A percentile compares a stretch with the other conserved stretches of the same genome.
Conservation (phyloP, 2,888 invertebrate genomes). For the Timema cristinae region DNA sequence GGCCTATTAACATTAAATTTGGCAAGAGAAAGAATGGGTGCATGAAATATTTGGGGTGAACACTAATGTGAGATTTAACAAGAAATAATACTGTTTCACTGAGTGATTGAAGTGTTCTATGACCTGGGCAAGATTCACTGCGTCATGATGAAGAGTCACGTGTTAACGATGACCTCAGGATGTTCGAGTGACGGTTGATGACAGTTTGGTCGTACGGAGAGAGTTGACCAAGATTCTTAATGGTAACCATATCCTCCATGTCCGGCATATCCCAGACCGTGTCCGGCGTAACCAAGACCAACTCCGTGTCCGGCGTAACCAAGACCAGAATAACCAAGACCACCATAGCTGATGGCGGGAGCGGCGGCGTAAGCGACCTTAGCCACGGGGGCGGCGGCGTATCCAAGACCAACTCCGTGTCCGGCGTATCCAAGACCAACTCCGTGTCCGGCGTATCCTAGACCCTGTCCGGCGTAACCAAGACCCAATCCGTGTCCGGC, state of each 20-base stretch:
- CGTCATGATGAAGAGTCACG: too few relatives aligned
- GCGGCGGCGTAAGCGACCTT: conserved; percentile 4
- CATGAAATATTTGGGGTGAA: too few relatives aligned
- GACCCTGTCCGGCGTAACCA: neutral
- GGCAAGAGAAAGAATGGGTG: too few relatives aligned
- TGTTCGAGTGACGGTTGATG: too few relatives aligned
- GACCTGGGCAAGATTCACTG: too few relatives aligned
- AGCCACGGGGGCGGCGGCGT: conserved; percentile 9
- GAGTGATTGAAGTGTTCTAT: too few relatives aligned
- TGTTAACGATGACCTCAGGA: too few relatives aligned
- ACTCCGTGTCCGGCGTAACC: neutral
- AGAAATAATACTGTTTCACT: too few relatives aligned
- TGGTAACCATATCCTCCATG: conserved; percentile 14
- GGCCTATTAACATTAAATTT: too few relatives aligned
- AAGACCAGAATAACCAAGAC: neutral
- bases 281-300: neutral
- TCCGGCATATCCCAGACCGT: conserved; percentile 7
- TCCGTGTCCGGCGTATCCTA: conserved; percentile 13
- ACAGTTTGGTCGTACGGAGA: too few relatives aligned
- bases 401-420: too few relatives aligned
- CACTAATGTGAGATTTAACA: too few relatives aligned
- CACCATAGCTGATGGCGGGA: conserved; percentile 10
- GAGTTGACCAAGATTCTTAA: neutral
- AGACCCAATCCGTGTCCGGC: neutral
- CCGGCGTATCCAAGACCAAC: conserved; percentile 7